Evolutionary conservation across 2,113 vertebrate genomes (phyloP), one percentile per base, ranked within the genome.

Genomic region (Rhodinocichla rosea): DNA sequence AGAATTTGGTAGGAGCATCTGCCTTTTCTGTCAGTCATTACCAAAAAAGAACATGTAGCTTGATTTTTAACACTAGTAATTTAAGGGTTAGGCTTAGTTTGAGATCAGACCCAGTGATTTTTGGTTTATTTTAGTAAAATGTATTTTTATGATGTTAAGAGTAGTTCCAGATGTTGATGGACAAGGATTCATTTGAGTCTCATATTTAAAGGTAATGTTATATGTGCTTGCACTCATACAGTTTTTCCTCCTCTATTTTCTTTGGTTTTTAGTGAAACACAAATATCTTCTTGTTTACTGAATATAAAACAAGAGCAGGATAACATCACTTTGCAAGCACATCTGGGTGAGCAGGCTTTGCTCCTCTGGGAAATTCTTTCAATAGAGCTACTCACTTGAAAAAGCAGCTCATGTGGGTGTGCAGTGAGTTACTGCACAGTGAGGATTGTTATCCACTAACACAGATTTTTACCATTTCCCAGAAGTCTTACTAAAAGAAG

Each of bases 211-310:
- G 22, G 16, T 24, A 24, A 69, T 11, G 2, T 21, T 35, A 37
- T 10, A 37, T 3, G 2, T 13, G 12, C 13, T 60, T 80, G 45
- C 2, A 6, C 9, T 0, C 0, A 4, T 39, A 10, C 0, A 4
- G 21, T 35, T 50, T 53, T 62, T 20, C 9, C 6, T 26, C 21
- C 33, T 6, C 5, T 37, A 1, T 24, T 35, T 26, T 35, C 10
- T 35, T 57, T 57, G 9, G 1, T 21, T 59, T 88, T 67, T 19
- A 47, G 12, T 18, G 16, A 62, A 82, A 77, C 16, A 37, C 11
- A 86, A 74, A 35, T 57, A 62, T 73, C 50, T 64, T 33, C 33
- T 53, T 71, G 5, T 85, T 77, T 87, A 81, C 19, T 28, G 18
- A n/a, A n/a, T 45, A 78, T 14, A 57, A 84, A 94, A 57, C 18